A percentile compares a stretch with the other conserved stretches of the same genome.
phyloP scores from a whole-genome alignment of 2,888 invertebrate genomes.

The Cheilosia vernalis region DNA sequence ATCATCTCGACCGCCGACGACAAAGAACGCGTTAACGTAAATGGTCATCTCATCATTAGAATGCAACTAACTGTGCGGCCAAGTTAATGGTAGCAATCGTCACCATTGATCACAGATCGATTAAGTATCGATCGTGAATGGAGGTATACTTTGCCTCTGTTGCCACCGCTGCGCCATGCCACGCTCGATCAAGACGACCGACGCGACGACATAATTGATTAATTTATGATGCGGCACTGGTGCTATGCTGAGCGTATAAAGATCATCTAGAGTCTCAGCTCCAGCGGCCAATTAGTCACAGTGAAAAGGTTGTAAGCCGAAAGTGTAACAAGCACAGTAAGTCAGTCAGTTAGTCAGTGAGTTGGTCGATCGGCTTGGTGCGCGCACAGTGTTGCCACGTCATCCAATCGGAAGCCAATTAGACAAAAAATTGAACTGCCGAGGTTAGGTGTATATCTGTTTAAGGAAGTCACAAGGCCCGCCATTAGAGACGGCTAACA shows the following conservation, averaged over 20 bases:
- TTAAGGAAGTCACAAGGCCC: constrained; percentile 74
- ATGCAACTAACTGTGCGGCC: constrained; percentile 26
- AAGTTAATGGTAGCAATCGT: constrained; percentile 63
- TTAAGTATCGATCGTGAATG: constrained; percentile 59
- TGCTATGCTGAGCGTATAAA: constrained; percentile 55
- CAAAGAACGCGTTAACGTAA: constrained; percentile 59
- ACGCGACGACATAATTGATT: constrained; percentile 77
- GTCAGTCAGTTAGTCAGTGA: constrained; percentile 15
- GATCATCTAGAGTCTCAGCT: constrained; percentile 39
- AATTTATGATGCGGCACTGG: constrained; percentile 74
- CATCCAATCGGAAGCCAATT: constrained; percentile 73
- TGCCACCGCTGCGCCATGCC: not conserved
- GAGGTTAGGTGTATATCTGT: constrained; percentile 63
- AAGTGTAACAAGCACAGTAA: constrained; percentile 58
- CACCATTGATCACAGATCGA: constrained; percentile 67
- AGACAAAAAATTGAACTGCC: constrained; percentile 61
- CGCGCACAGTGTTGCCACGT: constrained; percentile 51
- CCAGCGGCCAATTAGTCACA: constrained; percentile 71
- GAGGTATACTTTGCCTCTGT: constrained; percentile 17
- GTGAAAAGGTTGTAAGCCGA: constrained; percentile 48
- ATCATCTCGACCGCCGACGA: constrained; percentile 54
- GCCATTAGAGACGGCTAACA: constrained; percentile 35
- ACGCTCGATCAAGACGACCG: constrained; percentile 46
- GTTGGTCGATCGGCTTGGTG: not conserved
- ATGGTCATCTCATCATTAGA: constrained; percentile 73